These are phyloP conservation scores for Hetaerina titia DNA, from an alignment of 2,888 invertebrate species.

Conservation along the genomic window DNA sequence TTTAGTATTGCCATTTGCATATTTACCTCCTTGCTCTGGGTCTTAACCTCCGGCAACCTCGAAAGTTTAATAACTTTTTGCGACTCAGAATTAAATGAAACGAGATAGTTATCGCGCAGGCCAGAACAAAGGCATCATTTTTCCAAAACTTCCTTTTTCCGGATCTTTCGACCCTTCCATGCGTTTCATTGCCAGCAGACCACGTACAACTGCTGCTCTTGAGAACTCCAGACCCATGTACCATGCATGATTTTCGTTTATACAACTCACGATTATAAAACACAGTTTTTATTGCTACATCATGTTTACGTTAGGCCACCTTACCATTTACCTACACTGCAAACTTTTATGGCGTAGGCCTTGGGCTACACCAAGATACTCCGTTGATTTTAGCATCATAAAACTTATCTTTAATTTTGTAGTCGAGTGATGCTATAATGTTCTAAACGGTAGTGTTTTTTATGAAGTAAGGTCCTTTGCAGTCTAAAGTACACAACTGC, in stretches of 20 bases:
- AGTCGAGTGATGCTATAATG: not conserved
- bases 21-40: not conserved
- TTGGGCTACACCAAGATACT: not conserved
- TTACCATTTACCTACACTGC: not conserved
- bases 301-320: not conserved
- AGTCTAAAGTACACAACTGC: too few relatives aligned
- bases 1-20: not conserved
- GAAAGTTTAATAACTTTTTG: not conserved
- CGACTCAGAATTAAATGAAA: not conserved
- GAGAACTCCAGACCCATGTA: not conserved
- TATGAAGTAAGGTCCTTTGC: not conserved
- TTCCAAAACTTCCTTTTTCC: not conserved
- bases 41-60: not conserved
- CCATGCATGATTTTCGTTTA: not conserved
- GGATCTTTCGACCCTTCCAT: not conserved
- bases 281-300: not conserved
- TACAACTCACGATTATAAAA: not conserved
- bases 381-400: not conserved
- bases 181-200: not conserved
- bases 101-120: not conserved
- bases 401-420: not conserved
- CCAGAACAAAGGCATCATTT: not conserved
- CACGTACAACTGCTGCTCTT: not conserved
- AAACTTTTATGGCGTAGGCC: not conserved
- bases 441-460: not conserved